A percentile compares a stretch with the other conserved stretches of the same genome.
phyloP scores from a whole-genome alignment of 2,797 vertebrate genomes.

The Morus bassanus region DNA sequence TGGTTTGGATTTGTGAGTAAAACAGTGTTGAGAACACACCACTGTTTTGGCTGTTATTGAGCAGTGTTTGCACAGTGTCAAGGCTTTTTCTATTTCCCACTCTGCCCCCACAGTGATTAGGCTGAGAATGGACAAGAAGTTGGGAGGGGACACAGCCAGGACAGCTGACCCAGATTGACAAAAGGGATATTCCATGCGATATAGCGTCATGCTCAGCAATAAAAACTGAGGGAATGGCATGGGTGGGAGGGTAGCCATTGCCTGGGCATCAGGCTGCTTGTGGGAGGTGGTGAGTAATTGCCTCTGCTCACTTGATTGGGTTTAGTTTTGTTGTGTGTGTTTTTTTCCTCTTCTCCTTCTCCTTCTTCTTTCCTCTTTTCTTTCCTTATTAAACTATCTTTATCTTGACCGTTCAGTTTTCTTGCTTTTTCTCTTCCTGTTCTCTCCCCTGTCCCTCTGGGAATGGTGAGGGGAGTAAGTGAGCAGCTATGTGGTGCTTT shows the following conservation, averaged over 20 bases:
- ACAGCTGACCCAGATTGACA: background rate
- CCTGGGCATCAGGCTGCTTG: background rate
- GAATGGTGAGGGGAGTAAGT: background rate
- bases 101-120: background rate
- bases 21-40: background rate
- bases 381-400: background rate
- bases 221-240: background rate
- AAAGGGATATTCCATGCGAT: background rate
- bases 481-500: background rate
- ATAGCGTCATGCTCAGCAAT: background rate
- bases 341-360: no score
- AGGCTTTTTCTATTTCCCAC: accelerated
- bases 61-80: background rate
- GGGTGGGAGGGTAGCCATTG: background rate
- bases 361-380: background rate
- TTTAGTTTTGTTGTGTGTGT: background rate
- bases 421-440: background rate
- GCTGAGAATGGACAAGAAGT: background rate
- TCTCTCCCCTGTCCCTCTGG: background rate
- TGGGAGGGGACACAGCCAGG: background rate
- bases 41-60: background rate
- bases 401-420: background rate
- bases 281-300: background rate
- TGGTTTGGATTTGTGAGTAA: background rate
- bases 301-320: background rate